Evolutionary conservation across 2,797 vertebrate species (phyloP).

Genomic region (Halcyon badia): DNA sequence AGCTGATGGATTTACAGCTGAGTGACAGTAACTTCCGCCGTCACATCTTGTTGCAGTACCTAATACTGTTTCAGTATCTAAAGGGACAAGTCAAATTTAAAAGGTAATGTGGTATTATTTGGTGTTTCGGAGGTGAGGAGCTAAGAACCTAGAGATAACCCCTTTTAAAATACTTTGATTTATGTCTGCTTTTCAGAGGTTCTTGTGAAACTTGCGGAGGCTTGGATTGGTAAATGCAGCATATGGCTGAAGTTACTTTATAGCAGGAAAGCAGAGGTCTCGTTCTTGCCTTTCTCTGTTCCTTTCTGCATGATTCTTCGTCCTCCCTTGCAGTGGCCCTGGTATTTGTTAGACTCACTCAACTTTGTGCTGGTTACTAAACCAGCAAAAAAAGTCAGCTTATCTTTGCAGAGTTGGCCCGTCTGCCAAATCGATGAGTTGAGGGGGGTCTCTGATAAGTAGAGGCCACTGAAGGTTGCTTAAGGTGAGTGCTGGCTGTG

Average conservation of each 20-base stretch:
- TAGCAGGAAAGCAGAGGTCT: neutral
- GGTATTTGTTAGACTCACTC: neutral
- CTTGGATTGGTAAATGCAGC: neutral
- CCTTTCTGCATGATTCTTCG: neutral
- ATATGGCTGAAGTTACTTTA: neutral
- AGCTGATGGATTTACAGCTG: constrained; percentile 98
- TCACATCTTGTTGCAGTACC: constrained; percentile 96
- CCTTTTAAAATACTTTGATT: too few relatives aligned
- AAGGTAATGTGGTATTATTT: constrained; percentile 83
- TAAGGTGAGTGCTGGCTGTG: neutral
- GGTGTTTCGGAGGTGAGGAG: neutral
- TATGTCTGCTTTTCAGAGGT: neutral
- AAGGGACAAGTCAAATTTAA: constrained; percentile 99
- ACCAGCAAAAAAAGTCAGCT: neutral
- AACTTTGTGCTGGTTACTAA: neutral
- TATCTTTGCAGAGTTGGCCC: neutral
- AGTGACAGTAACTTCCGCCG: constrained; percentile 98
- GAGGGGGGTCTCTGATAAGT: neutral
- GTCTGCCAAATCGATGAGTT: neutral
- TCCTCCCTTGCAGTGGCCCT: neutral
- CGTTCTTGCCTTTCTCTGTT: neutral
- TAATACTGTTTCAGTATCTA: constrained; percentile 98
- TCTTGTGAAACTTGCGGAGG: neutral
- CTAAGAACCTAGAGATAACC: neutral
- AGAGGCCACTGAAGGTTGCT: neutral